Percentiles rank a stretch among this genome's conserved stretches.
Evolutionary conservation across 2,797 vertebrate genomes (phyloP).

Genomic region (Merluccius polli): DNA sequence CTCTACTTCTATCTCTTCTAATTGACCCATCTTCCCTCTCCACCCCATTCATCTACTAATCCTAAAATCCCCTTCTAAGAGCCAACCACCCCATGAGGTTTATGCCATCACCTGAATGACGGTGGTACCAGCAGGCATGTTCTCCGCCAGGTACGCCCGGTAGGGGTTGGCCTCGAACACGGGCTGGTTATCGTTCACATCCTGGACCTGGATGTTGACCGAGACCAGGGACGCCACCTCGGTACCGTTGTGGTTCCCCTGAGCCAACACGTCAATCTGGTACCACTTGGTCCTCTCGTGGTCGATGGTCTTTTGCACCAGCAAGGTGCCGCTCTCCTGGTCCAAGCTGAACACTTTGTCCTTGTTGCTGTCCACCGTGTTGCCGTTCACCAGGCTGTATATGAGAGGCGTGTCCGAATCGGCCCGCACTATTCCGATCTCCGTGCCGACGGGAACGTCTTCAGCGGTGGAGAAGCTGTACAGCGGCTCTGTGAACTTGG

Average conservation of each 20-base stretch:
- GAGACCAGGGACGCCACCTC: slow-evolving; percentile 89
- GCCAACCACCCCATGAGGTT: no score
- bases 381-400: slow-evolving; percentile 93
- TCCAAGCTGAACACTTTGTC: slow-evolving; percentile 87
- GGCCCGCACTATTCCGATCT: slow-evolving; percentile 87
- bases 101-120: slow-evolving; percentile 79
- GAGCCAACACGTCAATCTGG: slow-evolving; percentile 90
- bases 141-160: slow-evolving; percentile 88
- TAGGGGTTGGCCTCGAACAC: slow-evolving; percentile 93
- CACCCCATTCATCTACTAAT: no score
- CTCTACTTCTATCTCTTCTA: no score
- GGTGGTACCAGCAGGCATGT: slow-evolving; percentile 90
- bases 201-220: slow-evolving; percentile 90
- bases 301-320: slow-evolving; percentile 86
- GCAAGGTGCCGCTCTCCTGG: slow-evolving; percentile 80
- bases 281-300: slow-evolving; percentile 96
- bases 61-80: background rate
- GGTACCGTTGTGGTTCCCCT: slow-evolving; percentile 84
- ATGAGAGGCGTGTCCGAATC: slow-evolving; percentile 87
- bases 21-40: no score
- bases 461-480: slow-evolving; percentile 92
- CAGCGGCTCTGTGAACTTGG: slow-evolving; percentile 92
- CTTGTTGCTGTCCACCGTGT: slow-evolving; percentile 91
- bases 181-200: slow-evolving; percentile 94
- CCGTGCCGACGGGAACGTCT: slow-evolving; percentile 86